phyloP scores from a whole-genome alignment of 53 echinoderm and acorn worm genomes.

The Holothuria leucospilota region DNA sequence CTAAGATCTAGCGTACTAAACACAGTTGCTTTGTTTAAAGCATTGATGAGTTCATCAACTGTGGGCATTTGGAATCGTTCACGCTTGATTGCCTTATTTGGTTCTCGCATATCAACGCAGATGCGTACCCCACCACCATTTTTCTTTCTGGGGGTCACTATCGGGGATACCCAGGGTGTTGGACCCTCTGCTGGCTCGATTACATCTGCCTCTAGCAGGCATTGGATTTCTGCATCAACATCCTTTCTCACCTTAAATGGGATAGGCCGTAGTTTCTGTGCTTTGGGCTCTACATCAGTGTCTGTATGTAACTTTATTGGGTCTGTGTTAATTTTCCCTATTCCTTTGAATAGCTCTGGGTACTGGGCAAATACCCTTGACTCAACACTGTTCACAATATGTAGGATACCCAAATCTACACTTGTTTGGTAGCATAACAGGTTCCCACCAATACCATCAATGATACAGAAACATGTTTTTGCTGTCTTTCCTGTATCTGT shows the following conservation, averaged over 20 bases:
- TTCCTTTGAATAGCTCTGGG: conserved; percentile 46
- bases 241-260: no score
- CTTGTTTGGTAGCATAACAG: no score
- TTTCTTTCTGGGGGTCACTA: no score
- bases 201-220: conserved; percentile 54
- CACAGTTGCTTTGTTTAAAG: conserved; percentile 46
- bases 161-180: conserved; percentile 69
- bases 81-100: conserved; percentile 66
- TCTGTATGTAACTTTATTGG: conserved; percentile 67
- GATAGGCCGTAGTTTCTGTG: conserved; percentile 61
- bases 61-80: conserved; percentile 70
- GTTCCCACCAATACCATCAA: no score
- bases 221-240: no score
- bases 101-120: conserved; percentile 71
- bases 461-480: no score
- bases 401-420: no score
- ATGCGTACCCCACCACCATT: conserved; percentile 47
- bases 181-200: conserved; percentile 65
- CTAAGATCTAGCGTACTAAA: conserved; percentile 75
- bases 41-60: conserved; percentile 64
- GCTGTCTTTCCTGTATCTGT: no score
- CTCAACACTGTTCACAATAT: no score
- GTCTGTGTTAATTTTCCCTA: conserved; percentile 71
- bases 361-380: neutral
- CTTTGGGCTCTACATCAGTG: conserved; percentile 47